Base-by-base conservation (phyloP, 2,113 vertebrate genomes). In the Ailuropoda melanoleuca region DNA sequence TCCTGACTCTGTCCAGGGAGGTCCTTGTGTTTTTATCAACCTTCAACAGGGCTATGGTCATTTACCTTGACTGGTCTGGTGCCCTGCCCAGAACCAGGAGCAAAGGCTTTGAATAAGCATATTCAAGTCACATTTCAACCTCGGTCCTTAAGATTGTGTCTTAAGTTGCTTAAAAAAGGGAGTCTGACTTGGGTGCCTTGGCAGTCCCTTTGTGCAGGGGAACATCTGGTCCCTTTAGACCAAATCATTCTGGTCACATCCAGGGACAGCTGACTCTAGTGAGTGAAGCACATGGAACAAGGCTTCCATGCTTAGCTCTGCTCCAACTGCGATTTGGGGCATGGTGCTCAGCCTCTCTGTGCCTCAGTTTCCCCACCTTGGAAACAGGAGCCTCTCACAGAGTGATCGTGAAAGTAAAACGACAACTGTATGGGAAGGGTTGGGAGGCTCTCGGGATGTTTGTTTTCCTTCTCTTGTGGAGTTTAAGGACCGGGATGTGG, bases 351-450 rank as follows among this genome's bases (percentile, higher is more conserved):
- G 72, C 48, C 7, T 37, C n/a, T 89, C 48, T 18, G 48, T 26
- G 50, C 50, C 86, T 62, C 86, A 37, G 83, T 31, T 66, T 84
- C n/a, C 55, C 55, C 48, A 13, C 14, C 21, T 17, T 17, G 55
- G 84, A 75, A 39, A n/a, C 1, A 31, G 48, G 46, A 24, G 70
- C 31, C 86, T 92, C 34, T 34, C 48, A 39, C 24, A 46, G 34
- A 85, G 53, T 4, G 26, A 5, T 0, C 0, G 0, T 5, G 37
- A 46, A 18, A 55, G 46, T 9, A 23, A 21, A 14, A 37, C 4
- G 26, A 14, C 39, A 66, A 37, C 3, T 0, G 8, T 15, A 8
- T 0, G 31, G 80, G 10, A 70, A 43, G 68, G 12, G 12, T 72
- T 37, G 50, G 24, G 11, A 31, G 37, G n/a, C 74, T 70, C 86